Conservation (phyloP, 2,888 invertebrate species). For the Ectropis crepuscularia region DNA sequence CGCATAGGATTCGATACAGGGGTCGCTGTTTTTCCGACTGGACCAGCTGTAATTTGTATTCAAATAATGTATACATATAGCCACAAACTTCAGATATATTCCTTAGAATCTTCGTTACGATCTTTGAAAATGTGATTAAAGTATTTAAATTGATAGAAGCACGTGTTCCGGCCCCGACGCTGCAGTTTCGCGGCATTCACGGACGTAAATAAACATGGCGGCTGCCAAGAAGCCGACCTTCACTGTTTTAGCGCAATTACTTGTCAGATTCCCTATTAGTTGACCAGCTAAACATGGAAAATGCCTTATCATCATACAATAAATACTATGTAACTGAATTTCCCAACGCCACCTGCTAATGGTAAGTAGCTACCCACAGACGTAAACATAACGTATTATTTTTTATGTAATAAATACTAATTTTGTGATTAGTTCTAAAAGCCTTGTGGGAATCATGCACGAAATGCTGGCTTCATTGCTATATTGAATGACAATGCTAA, state of each 20-base stretch:
- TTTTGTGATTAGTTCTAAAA: no score
- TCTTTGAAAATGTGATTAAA: constrained; percentile 38
- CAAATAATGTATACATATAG: no score
- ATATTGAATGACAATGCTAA: no score
- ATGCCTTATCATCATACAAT: constrained; percentile 38
- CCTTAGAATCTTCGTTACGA: neutral
- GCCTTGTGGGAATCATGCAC: no score
- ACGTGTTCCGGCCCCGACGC: constrained; percentile 69
- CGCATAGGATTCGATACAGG: no score
- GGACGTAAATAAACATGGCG: constrained; percentile 81
- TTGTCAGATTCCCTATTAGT: constrained; percentile 65
- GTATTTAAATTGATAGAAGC: constrained; percentile 64
- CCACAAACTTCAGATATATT: no score
- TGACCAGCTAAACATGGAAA: constrained; percentile 54
- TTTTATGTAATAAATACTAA: no score
- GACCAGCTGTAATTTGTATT: no score
- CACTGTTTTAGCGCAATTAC: constrained; percentile 75
- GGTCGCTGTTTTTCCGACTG: no score
- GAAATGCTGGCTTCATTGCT: no score
- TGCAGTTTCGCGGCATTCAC: constrained; percentile 79
- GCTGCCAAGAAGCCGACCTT: constrained; percentile 82
- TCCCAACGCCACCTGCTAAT: neutral
- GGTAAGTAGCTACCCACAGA: no score
- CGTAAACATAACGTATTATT: no score
- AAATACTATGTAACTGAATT: constrained; percentile 18